Conservation (phyloP, 2,113 vertebrate species). For the Grus americana region DNA sequence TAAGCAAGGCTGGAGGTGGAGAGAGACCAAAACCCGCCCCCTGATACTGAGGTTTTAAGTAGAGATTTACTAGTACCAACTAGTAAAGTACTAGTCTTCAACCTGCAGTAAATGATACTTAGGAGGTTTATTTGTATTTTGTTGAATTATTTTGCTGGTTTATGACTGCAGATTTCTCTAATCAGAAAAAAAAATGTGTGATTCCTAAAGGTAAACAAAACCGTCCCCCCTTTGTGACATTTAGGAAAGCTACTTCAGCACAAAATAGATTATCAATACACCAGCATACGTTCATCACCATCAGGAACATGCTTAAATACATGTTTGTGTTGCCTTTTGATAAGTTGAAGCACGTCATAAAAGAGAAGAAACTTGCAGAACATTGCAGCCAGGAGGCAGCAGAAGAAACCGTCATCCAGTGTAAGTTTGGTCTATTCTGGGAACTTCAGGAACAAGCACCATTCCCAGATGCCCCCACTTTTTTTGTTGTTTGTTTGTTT, state of each 20-base stretch:
- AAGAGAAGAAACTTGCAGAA: background rate
- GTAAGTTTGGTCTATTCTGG: background rate
- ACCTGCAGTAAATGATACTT: background rate
- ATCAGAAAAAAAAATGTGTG: background rate
- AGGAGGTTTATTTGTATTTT: background rate
- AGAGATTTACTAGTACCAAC: background rate
- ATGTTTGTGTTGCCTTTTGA: background rate
- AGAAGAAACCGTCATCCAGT: background rate
- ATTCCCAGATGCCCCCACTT: background rate
- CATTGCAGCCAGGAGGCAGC: background rate
- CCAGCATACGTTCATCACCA: background rate
- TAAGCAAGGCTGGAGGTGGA: background rate
- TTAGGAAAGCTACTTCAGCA: background rate
- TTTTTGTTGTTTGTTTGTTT: no score
- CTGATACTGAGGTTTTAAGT: background rate
- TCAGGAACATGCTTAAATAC: background rate
- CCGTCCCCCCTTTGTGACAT: accelerated
- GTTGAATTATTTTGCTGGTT: background rate
- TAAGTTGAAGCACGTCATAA: background rate
- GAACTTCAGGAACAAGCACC: background rate
- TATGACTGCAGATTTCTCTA: background rate
- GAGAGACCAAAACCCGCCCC: background rate
- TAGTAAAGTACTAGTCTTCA: background rate
- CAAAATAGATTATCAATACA: background rate
- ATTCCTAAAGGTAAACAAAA: background rate